Evolutionary conservation across 2,888 invertebrate species (phyloP).

Genomic region (Acanthosepion lycidas): DNA sequence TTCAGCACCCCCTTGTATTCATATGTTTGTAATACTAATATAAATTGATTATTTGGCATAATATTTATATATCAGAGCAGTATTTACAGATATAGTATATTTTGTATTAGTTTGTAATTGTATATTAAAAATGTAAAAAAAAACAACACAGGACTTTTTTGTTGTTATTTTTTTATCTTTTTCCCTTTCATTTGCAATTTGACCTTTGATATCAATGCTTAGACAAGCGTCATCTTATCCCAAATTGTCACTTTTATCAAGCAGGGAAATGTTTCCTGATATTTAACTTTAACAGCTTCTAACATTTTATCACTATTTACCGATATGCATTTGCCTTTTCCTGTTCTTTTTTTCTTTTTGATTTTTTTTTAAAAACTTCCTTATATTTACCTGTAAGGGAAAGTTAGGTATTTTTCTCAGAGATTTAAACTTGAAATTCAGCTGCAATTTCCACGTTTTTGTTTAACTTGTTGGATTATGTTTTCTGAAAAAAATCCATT

Average conservation of each 20-base stretch:
- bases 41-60: slow-evolving; percentile 8
- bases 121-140: not conserved
- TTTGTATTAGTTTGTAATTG: slow-evolving; percentile 33
- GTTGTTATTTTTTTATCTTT: not conserved
- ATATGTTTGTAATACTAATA: slow-evolving; percentile 11
- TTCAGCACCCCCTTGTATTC: not conserved
- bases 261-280: too few species aligned
- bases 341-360: too few species aligned
- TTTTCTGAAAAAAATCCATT: not conserved
- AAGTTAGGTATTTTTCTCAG: too few species aligned
- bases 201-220: too few species aligned
- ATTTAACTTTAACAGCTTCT: too few species aligned
- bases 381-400: too few species aligned
- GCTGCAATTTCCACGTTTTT: not conserved
- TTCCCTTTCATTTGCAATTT: too few species aligned
- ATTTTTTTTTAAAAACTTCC: too few species aligned
- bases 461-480: not conserved
- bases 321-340: too few species aligned
- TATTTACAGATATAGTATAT: slow-evolving; percentile 33
- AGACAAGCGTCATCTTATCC: too few species aligned
- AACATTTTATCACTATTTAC: too few species aligned
- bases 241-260: too few species aligned
- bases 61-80: slow-evolving; percentile 9
- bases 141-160: not conserved
- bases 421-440: not conserved